Percentiles rank a stretch among this genome's conserved stretches.
These are phyloP conservation scores for Gambusia yucatana DNA, from an alignment of 2,797 vertebrate genomes.

Conservation along the genomic window DNA sequence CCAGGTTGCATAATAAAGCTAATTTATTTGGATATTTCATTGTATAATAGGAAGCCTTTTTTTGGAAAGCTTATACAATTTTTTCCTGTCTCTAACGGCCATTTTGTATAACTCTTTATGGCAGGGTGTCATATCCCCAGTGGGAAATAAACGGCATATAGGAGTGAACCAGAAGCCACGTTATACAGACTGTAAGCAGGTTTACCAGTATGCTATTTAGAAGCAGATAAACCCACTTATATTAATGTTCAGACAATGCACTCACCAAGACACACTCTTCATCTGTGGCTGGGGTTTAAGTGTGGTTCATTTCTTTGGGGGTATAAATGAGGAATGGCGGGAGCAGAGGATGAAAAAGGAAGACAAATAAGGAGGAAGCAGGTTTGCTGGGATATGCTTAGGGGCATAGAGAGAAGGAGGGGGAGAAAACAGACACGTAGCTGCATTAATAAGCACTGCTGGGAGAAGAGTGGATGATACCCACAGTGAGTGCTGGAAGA, in stretches of 20 bases:
- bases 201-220: slow-evolving; percentile 34
- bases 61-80: slow-evolving; percentile 14
- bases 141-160: slow-evolving; percentile 31
- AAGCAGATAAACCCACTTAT: slow-evolving; percentile 31
- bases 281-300: neutral
- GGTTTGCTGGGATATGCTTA: slow-evolving; percentile 28
- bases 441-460: slow-evolving; percentile 63
- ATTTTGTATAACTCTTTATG: slow-evolving; percentile 19
- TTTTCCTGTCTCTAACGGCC: slow-evolving; percentile 10
- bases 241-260: slow-evolving; percentile 38
- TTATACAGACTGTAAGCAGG: slow-evolving; percentile 19
- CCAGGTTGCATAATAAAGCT: neutral
- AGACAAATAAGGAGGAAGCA: slow-evolving; percentile 28
- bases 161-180: slow-evolving; percentile 26
- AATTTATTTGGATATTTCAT: neutral
- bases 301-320: slow-evolving; percentile 14
- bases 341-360: slow-evolving; percentile 15
- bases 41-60: slow-evolving; percentile 5
- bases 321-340: slow-evolving; percentile 18
- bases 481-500: slow-evolving; percentile 39
- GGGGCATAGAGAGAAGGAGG: slow-evolving; percentile 12
- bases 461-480: slow-evolving; percentile 47
- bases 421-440: slow-evolving; percentile 28
- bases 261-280: slow-evolving; percentile 15
- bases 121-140: slow-evolving; percentile 14